These are phyloP conservation scores for Amphilophus citrinellus DNA, from an alignment of 2,113 vertebrate species.

Conservation along the genomic window DNA sequence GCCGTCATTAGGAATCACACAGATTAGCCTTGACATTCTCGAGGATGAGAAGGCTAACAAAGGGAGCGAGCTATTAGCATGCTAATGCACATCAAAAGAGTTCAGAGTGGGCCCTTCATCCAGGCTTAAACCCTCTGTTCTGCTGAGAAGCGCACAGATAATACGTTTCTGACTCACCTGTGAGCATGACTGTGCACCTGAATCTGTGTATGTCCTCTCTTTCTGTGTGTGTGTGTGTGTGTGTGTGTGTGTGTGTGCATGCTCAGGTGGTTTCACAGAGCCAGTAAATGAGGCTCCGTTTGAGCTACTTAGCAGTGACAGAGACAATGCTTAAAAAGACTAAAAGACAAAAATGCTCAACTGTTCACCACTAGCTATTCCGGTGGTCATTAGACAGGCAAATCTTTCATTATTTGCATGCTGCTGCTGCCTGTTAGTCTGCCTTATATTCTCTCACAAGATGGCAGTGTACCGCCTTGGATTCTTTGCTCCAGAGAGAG, in stretches of 20 bases:
- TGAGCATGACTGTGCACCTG: constrained; percentile 17
- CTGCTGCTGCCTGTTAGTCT: constrained; percentile 31
- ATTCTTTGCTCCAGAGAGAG: constrained; percentile 37
- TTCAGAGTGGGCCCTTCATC: constrained; percentile 69
- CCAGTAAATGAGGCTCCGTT: constrained; percentile 24
- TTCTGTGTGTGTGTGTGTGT: not conserved
- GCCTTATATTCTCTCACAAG: constrained; percentile 76
- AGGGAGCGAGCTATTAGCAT: constrained; percentile 72
- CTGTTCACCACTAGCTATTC: constrained; percentile 47
- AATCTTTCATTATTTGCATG: constrained; percentile 34
- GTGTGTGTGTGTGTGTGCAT: not conserved
- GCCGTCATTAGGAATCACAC: constrained; percentile 73
- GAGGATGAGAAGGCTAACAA: constrained; percentile 73
- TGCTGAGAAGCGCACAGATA: constrained; percentile 36
- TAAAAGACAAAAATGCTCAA: constrained; percentile 38
- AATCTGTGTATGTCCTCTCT: constrained; percentile 1
- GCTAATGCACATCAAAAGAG: constrained; percentile 71
- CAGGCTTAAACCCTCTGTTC: constrained; percentile 57
- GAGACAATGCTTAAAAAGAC: constrained; percentile 19
- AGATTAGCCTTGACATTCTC: constrained; percentile 76
- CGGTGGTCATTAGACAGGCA: constrained; percentile 41
- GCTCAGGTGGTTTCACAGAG: constrained; percentile 24
- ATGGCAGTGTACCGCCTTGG: constrained; percentile 83
- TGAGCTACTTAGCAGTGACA: constrained; percentile 28
- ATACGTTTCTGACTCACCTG: constrained; percentile 58